Evolutionary conservation across 2,888 invertebrate genomes (phyloP), one percentile per base, ranked within the genome.

Genomic region (Aphodius granarius): DNA sequence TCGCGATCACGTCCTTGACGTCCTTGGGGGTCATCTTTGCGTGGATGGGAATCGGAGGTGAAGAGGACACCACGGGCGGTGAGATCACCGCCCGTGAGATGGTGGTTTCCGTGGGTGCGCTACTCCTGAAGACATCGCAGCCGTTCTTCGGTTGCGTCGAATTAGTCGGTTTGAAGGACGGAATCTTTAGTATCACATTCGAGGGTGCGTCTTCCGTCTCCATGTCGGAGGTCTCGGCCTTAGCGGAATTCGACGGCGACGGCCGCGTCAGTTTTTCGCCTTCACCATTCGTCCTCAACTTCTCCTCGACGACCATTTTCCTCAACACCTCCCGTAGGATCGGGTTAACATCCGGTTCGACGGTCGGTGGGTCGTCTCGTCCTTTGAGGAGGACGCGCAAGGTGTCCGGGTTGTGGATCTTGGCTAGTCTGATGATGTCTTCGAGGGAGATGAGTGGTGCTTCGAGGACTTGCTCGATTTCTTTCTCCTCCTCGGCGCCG

Each of bases 1-100:
- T 96, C 79, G 95, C 95, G 85, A 97, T 97, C 81, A 96, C 95
- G 86, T 97, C 97, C 83, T 95, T 97, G 81, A 97, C 95, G 86
- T 97, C 96, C 84, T 94, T 94, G 81, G 97, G 90, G 73, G 89
- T 94, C 89, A 90, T 90, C 22, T 76, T 77, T 21, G 75, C 75
- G 62, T 73, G 75, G 43, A 92, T 89, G 79, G 86, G 80, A 22
- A 87, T 90, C 80, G 87, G 91, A 79, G 87, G 93, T 84, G 86
- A 92, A 83, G 87, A 90, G 84, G 86, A 91, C 85, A 90, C 89
- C 73, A 88, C 85, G 6, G 89, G 87, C 84, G 90, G 88, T 22
- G 89, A 89, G 72, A 87, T 89, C 75, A 87, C 83, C 74, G 83
- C 83, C 71, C 81, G 80, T 17, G 19, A 17, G 18, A 19, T 23